These are phyloP conservation scores for Phortica magna DNA, from an alignment of 2,888 invertebrate genomes.

Conservation along the genomic window DNA sequence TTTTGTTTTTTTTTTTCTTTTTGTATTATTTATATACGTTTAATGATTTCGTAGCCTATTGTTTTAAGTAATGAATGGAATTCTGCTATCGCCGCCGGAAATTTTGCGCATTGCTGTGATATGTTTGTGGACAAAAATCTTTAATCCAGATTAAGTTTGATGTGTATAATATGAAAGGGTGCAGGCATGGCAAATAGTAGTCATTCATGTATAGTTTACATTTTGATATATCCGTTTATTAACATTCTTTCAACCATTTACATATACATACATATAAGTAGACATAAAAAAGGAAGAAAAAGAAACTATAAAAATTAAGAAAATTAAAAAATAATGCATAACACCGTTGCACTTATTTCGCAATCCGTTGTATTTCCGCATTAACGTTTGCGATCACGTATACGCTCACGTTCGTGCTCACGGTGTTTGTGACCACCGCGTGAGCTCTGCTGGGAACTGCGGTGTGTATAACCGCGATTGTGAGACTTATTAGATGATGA, in stretches of 20 bases:
- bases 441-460: conserved; percentile 58
- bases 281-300: conserved; percentile 33
- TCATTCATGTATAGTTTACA: background rate
- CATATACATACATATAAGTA: conserved; percentile 22
- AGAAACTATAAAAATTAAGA: conserved; percentile 16
- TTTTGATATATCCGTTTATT: background rate
- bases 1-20: conserved; percentile 9
- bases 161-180: background rate
- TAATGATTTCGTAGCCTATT: conserved; percentile 39
- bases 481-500: conserved; percentile 68
- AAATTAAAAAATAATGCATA: conserved; percentile 10
- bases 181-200: background rate
- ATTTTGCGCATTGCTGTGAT: conserved; percentile 18
- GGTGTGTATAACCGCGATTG: conserved; percentile 71
- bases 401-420: conserved; percentile 65
- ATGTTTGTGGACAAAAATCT: conserved; percentile 2
- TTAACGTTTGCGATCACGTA: conserved; percentile 75
- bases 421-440: conserved; percentile 71
- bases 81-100: background rate
- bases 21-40: conserved; percentile 47
- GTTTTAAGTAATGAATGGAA: conserved; percentile 27
- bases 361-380: conserved; percentile 32
- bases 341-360: background rate
- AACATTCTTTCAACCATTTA: background rate
- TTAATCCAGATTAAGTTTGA: background rate